These are phyloP conservation scores for Cyclargus thomasi DNA, from an alignment of 1,140 invertebrate genomes.

Conservation along the genomic window DNA sequence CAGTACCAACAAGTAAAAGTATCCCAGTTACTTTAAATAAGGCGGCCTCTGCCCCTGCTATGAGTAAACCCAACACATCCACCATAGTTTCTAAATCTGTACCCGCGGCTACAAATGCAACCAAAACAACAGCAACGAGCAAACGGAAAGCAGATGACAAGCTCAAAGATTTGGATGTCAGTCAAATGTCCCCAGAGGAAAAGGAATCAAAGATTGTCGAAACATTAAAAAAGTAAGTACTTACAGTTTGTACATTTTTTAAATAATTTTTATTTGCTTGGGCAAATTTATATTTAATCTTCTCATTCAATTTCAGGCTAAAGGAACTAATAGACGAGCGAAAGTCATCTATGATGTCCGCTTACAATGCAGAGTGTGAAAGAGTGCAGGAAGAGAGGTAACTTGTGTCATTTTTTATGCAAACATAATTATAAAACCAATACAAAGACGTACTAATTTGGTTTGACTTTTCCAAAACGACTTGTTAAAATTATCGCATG, in stretches of 20 bases:
- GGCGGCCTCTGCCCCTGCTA: conserved; percentile 21
- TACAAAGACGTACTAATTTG: too few species aligned
- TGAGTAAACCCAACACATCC: conserved; percentile 11
- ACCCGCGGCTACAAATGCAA: conserved; percentile 8
- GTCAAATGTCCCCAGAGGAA: conserved; percentile 35
- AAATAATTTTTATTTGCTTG: too few species aligned
- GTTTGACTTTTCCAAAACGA: too few species aligned
- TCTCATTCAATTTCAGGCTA: conserved; percentile 47
- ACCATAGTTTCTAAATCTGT: conserved; percentile 20
- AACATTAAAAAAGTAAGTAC: conserved; percentile 38
- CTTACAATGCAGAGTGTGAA: conserved; percentile 64
- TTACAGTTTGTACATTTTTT: too few species aligned
- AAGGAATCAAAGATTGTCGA: conserved; percentile 51
- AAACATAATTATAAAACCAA: too few species aligned
- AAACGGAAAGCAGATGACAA: conserved; percentile 43
- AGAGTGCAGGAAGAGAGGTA: conserved; percentile 58
- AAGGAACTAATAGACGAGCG: conserved; percentile 64
- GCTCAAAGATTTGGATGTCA: conserved; percentile 27
- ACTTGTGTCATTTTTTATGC: conserved; percentile 2
- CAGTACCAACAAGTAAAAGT: neutral
- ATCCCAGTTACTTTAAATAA: conserved; percentile 18
- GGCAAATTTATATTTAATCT: neutral
- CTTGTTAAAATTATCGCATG: too few species aligned
- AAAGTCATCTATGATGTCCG: conserved; percentile 60
- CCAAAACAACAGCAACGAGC: conserved; percentile 18